Conservation (phyloP, 2,888 invertebrate species). For the Abscondita cerata region DNA sequence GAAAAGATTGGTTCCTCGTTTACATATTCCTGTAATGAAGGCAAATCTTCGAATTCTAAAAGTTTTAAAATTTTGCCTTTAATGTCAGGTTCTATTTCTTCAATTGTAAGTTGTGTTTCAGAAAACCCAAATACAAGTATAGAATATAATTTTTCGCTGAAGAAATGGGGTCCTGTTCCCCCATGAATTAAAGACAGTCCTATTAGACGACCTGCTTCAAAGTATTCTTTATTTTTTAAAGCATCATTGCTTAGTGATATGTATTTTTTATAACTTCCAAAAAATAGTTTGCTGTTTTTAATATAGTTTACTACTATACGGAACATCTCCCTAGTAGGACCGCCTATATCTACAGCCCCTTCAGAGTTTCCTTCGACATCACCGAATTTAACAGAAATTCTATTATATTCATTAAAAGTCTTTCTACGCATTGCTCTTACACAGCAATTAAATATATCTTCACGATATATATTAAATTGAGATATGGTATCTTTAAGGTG, state of each 20-base stretch:
- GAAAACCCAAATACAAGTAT: not conserved
- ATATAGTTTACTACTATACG: not conserved
- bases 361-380: not conserved
- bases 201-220: not conserved
- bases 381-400: not conserved
- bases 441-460: constrained; percentile 1
- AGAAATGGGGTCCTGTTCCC: not conserved
- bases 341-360: not conserved
- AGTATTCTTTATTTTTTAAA: not conserved
- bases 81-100: not conserved
- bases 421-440: not conserved
- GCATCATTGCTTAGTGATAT: not conserved
- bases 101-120: not conserved
- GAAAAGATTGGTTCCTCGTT: not conserved
- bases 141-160: not conserved
- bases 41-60: not conserved
- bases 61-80: constrained; percentile 1
- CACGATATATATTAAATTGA: not conserved
- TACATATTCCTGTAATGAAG: constrained; percentile 1
- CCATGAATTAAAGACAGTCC: not conserved
- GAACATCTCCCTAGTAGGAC: not conserved
- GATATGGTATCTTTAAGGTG: too few relatives aligned
- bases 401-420: not conserved
- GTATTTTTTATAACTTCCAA: not conserved
- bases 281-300: not conserved